Percentiles rank a stretch among this genome's conserved stretches.
These are phyloP conservation scores for Acropternis orthonyx DNA, from an alignment of 2,797 vertebrate genomes.

Conservation along the genomic window DNA sequence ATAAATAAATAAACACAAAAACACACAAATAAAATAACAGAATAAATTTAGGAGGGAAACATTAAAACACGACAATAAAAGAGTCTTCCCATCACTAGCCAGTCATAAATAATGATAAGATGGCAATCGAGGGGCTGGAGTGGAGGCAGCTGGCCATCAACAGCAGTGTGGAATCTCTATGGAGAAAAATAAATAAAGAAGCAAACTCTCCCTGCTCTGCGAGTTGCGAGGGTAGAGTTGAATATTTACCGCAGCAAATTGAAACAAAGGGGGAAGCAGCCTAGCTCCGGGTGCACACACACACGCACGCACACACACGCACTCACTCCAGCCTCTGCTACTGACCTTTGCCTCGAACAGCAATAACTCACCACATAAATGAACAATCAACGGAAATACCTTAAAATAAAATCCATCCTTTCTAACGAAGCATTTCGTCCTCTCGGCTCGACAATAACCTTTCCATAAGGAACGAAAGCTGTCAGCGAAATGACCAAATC, in stretches of 20 bases:
- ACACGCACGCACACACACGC: slow-evolving; percentile 59
- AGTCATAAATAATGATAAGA: slow-evolving; percentile 51
- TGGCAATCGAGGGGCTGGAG: slow-evolving; percentile 32
- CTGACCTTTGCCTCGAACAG: slow-evolving; percentile 90
- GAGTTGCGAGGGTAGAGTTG: slow-evolving; percentile 47
- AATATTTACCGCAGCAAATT: slow-evolving; percentile 70
- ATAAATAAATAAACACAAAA: slow-evolving; percentile 10
- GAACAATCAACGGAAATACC: slow-evolving; percentile 99
- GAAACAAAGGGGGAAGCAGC: slow-evolving; percentile 76
- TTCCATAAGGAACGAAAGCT: slow-evolving; percentile 77
- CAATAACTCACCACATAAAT: slow-evolving; percentile 94
- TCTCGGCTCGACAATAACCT: slow-evolving; percentile 76
- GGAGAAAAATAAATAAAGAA: slow-evolving; percentile 55
- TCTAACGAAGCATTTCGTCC: slow-evolving; percentile 80
- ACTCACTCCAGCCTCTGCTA: slow-evolving; percentile 75
- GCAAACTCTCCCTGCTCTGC: slow-evolving; percentile 57
- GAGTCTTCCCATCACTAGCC: slow-evolving; percentile 18
- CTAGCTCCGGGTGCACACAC: slow-evolving; percentile 66
- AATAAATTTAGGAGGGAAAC: neutral
- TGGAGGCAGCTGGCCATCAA: slow-evolving; percentile 42
- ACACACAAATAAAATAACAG: neutral
- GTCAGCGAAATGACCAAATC: slow-evolving; percentile 70
- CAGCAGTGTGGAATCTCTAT: slow-evolving; percentile 38
- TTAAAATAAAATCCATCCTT: slow-evolving; percentile 99
- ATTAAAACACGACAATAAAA: neutral